Percentiles rank a stretch among this genome's conserved stretches.
Evolutionary conservation across 1,140 invertebrate genomes (phyloP).

Genomic region (Dendroctonus ponderosae): DNA sequence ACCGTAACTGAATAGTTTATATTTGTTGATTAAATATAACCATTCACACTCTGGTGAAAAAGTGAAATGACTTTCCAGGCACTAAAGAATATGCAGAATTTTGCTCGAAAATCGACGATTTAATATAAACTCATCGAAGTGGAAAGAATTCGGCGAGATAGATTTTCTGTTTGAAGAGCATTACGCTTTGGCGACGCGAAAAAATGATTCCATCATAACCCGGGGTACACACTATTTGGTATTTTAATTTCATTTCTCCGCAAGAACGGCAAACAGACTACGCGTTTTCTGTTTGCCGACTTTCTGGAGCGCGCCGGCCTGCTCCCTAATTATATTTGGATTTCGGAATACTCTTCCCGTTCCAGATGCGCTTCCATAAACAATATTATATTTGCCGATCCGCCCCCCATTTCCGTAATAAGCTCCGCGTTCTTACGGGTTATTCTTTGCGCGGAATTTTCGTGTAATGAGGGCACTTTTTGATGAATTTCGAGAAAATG

Average conservation of each 20-base stretch:
- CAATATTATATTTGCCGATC: constrained; percentile 22
- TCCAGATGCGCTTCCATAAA: constrained; percentile 23
- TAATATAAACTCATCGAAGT: background rate
- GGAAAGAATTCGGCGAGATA: constrained; percentile 10
- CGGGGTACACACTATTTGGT: constrained; percentile 21
- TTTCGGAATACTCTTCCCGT: constrained; percentile 5
- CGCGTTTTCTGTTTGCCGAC: constrained; percentile 17
- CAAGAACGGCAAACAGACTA: constrained; percentile 11
- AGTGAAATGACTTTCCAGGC: too few species aligned
- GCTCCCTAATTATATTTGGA: constrained; percentile 21
- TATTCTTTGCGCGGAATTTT: too few species aligned
- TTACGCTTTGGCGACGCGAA: constrained; percentile 16
- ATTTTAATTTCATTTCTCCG: constrained; percentile 22
- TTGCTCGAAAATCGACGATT: background rate
- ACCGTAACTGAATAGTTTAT: too few species aligned
- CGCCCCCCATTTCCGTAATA: constrained; percentile 2
- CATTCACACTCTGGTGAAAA: too few species aligned
- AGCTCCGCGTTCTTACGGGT: background rate
- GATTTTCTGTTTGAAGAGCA: constrained; percentile 15
- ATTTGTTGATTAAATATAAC: too few species aligned
- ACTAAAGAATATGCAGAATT: too few species aligned
- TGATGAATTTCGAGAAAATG: too few species aligned
- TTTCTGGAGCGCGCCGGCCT: constrained; percentile 10
- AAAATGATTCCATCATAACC: constrained; percentile 10
- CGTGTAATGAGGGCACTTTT: too few species aligned